These are phyloP conservation scores for Drosophila hydei DNA, from an alignment of 1,140 invertebrate genomes.

Conservation along the genomic window DNA sequence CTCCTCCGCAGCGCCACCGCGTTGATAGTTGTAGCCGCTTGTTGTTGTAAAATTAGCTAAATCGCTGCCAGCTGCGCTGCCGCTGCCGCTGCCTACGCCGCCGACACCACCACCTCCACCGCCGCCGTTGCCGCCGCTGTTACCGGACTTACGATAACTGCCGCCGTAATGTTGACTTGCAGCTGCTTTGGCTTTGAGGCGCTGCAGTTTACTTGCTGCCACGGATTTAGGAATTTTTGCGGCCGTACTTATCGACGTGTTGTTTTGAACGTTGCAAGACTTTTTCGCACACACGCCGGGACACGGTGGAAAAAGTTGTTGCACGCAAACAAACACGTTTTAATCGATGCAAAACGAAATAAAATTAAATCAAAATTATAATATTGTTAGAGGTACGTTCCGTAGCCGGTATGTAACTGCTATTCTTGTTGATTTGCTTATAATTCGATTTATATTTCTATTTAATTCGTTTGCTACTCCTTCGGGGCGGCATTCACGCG, in stretches of 20 bases:
- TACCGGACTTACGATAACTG: slow-evolving; percentile 66
- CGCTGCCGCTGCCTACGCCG: slow-evolving; percentile 8
- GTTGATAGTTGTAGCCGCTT: slow-evolving; percentile 67
- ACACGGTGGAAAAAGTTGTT: slow-evolving; percentile 58
- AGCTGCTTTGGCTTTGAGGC: slow-evolving; percentile 82
- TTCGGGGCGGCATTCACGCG: slow-evolving; percentile 49
- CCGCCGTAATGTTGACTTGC: slow-evolving; percentile 73
- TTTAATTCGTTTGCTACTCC: slow-evolving; percentile 36
- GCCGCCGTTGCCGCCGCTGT: slow-evolving; percentile 27
- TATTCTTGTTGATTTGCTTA: not conserved
- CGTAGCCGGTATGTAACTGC: not conserved
- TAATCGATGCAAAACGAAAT: slow-evolving; percentile 48
- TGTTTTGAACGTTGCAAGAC: slow-evolving; percentile 63
- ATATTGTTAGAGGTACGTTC: slow-evolving; percentile 21
- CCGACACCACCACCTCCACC: slow-evolving; percentile 15
- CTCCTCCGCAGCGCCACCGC: slow-evolving; percentile 77
- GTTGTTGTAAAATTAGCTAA: slow-evolving; percentile 16
- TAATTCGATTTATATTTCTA: slow-evolving; percentile 29
- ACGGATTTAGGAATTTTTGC: slow-evolving; percentile 80
- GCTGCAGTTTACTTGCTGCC: slow-evolving; percentile 77
- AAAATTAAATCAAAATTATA: slow-evolving; percentile 52
- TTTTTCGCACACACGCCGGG: slow-evolving; percentile 44
- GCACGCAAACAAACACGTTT: slow-evolving; percentile 71
- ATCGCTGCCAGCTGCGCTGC: slow-evolving; percentile 36
- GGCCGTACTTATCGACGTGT: slow-evolving; percentile 67